Evolutionary conservation across 30 jellyfish, hydroid and myxozoan genomes (phyloP), one percentile per base, ranked within the genome.

Genomic region (Pseudorhiza aurosa): DNA sequence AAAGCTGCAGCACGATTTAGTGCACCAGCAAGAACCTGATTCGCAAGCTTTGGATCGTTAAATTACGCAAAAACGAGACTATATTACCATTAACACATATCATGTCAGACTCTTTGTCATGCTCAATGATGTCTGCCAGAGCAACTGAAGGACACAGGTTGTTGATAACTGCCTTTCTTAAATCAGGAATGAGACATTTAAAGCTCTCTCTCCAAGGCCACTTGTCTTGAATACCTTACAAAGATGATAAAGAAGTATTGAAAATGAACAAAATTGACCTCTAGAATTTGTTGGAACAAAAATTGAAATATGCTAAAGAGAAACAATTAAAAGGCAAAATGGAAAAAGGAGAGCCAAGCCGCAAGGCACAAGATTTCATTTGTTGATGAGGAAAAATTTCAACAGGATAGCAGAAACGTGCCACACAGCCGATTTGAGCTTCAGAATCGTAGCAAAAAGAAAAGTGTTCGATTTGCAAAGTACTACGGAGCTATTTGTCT

Each of bases 181-280:
- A 53, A 44, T 76, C 59, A 27, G 67, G 80, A 46, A 77, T 46
- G 9, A 77, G 70, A 3, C 51, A 22, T 28, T 62, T 77, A 50
- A 77, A 77, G 64, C 27, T 45, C 37, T 62, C 82, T 17, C 89
- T 46, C 89, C 89, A 77, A 32, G 69, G 63, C 89, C 89, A 77
- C 51, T 63, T 77, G 50, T 26, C 44, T 30, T 29, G 47, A 1
- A 29, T 30, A n/a, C 58, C 89, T 25, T 50, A 39, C 8, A 65
- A 45, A 77, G 37, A 39, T 11, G 22, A 22, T 14, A 53, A 31
- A 18, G 36, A 6, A 18, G n/a, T n/a, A n/a, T n/a, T 7, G 14
- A 31, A 64, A 27, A 11, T 15, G 14, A 2, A 64, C 33, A 12
- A 64, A 21, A 64, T 29, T n/a, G 31, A 2, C 2, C 18, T 4